These are phyloP conservation scores for Meles meles DNA, from an alignment of 2,113 vertebrate species.

Conservation along the genomic window DNA sequence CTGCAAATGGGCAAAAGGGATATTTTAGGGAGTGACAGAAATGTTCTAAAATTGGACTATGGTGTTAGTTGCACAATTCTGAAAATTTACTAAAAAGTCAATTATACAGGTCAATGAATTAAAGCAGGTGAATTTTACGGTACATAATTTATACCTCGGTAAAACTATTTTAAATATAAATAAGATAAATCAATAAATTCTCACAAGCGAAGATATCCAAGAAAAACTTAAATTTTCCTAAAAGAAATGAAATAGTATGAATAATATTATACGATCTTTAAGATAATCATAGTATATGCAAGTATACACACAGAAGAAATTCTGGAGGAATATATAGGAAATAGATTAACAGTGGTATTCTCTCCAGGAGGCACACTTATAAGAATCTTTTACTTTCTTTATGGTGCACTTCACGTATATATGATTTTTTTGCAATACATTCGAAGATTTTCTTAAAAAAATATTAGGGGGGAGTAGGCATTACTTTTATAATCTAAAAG, in stretches of 20 bases:
- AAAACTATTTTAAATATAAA: not conserved
- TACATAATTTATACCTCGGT: not conserved
- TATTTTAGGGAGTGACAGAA: not conserved
- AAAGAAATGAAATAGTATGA: not conserved
- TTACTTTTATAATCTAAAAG: slow-evolving; percentile 15
- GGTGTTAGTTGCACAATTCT: not conserved
- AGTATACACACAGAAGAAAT: not conserved
- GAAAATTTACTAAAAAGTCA: not conserved
- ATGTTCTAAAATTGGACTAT: not conserved
- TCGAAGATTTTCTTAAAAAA: not conserved
- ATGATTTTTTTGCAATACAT: not conserved
- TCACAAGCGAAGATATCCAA: not conserved
- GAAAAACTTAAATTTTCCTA: not conserved
- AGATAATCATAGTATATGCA: not conserved
- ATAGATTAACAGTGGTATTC: not conserved
- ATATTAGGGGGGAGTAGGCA: not conserved
- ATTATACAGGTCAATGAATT: not conserved
- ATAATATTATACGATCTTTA: not conserved
- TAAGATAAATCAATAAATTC: not conserved
- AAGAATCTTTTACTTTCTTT: not conserved
- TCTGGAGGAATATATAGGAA: not conserved
- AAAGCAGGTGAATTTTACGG: not conserved
- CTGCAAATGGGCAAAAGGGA: not conserved
- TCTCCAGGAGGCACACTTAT: not conserved
- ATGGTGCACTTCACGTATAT: not conserved